Percentiles rank a stretch among this genome's conserved stretches.
phyloP scores from a whole-genome alignment of 2,797 vertebrate species.

The Hypotaenidia okinawae region DNA sequence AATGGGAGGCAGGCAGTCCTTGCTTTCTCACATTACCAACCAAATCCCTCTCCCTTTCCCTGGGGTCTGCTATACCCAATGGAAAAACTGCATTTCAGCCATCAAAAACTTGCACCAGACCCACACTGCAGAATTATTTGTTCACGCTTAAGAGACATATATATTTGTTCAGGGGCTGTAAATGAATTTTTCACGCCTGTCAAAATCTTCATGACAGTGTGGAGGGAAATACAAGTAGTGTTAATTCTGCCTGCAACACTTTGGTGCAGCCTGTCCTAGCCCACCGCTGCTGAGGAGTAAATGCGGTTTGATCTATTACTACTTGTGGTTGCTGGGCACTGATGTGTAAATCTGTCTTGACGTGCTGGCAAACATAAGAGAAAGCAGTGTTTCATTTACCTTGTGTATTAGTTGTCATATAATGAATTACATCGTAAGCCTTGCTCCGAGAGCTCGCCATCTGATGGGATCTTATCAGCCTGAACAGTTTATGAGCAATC shows the following conservation, averaged over 20 bases:
- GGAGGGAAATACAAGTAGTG: not conserved
- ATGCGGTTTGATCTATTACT: not conserved
- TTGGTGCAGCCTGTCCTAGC: not conserved
- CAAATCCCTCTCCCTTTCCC: not conserved
- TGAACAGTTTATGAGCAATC: not conserved
- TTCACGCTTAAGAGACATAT: not conserved
- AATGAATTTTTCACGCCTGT: too few relatives aligned
- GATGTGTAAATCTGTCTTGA: not conserved
- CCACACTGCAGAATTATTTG: not conserved
- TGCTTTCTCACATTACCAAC: not conserved
- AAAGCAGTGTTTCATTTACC: not conserved
- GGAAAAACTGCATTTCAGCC: not conserved
- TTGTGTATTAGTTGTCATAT: fast-evolving
- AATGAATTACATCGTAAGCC: not conserved
- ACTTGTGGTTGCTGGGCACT: not conserved
- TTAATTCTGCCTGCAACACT: not conserved
- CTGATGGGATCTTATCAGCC: not conserved
- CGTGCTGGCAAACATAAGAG: fast-evolving
- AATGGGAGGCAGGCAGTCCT: not conserved
- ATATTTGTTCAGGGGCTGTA: not conserved
- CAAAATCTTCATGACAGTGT: not conserved
- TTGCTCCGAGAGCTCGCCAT: not conserved
- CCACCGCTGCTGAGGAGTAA: not conserved
- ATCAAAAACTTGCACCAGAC: not conserved
- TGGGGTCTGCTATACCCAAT: not conserved